phyloP scores from a whole-genome alignment of 1,140 invertebrate genomes.

The Neodiprion pinetum region DNA sequence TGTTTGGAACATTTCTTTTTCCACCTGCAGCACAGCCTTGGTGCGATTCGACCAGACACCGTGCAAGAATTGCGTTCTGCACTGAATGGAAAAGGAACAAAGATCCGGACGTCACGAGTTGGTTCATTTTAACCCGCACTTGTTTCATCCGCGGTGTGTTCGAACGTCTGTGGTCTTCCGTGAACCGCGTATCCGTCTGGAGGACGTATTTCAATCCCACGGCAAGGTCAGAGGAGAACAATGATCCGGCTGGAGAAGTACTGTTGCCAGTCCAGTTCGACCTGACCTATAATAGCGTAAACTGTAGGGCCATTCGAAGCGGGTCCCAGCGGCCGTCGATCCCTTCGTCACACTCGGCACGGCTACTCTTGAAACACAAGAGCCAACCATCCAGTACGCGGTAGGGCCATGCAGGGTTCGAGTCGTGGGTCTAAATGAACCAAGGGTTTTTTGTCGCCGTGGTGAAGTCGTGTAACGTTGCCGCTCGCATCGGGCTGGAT shows the following conservation, averaged over 20 bases:
- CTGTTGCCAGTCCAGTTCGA: not conserved
- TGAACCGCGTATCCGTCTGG: no score
- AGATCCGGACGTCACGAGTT: no score
- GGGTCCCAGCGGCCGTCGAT: not conserved
- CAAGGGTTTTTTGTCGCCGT: constrained; percentile 1
- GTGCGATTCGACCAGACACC: no score
- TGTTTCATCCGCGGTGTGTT: no score
- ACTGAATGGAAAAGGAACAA: no score
- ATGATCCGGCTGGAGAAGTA: not conserved
- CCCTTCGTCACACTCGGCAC: constrained; percentile 3
- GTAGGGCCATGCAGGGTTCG: constrained; percentile 1
- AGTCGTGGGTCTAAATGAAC: constrained; percentile 8
- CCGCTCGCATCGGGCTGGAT: not conserved
- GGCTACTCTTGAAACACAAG: not conserved
- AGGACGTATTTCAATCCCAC: no score
- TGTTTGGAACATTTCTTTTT: no score
- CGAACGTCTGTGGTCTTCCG: no score
- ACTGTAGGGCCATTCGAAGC: not conserved
- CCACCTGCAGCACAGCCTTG: no score
- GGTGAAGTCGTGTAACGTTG: not conserved
- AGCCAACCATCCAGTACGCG: not conserved
- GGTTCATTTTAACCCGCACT: no score
- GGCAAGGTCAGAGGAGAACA: not conserved
- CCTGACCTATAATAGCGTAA: not conserved
- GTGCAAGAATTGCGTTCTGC: no score